Evolutionary conservation across 2,113 vertebrate genomes (phyloP).

Genomic region (Gambusia holbrooki): DNA sequence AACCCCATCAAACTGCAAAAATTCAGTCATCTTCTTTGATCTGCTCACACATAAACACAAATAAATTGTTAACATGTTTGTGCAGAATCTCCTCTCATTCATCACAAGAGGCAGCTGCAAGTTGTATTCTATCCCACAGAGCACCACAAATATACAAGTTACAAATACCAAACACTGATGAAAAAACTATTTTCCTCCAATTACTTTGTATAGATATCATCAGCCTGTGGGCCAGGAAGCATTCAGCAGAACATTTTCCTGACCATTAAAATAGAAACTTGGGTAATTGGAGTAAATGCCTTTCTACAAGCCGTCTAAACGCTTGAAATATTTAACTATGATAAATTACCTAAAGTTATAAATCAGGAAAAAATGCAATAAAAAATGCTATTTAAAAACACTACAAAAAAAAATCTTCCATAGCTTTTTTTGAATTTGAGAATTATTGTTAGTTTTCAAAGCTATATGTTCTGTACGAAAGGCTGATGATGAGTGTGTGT

Average conservation of each 20-base stretch:
- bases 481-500: neutral
- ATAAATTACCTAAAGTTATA: neutral
- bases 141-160: neutral
- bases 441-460: neutral
- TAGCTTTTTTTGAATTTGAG: neutral
- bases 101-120: slow-evolving; percentile 1
- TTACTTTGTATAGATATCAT: slow-evolving; percentile 25
- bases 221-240: slow-evolving; percentile 20
- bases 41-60: neutral
- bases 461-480: neutral
- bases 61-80: too few relatives aligned
- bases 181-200: slow-evolving; percentile 22
- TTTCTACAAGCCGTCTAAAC: slow-evolving; percentile 10
- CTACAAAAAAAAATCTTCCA: neutral
- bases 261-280: slow-evolving; percentile 23
- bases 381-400: neutral
- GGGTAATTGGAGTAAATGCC: neutral
- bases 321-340: neutral
- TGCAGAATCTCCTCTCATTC: too few relatives aligned
- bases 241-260: slow-evolving; percentile 29
- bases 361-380: neutral
- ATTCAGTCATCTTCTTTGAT: neutral
- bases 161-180: slow-evolving; percentile 27
- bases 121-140: neutral
- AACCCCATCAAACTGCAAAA: too few relatives aligned